Conservation (phyloP, 2,888 invertebrate species). For the Hemithea aestivaria region DNA sequence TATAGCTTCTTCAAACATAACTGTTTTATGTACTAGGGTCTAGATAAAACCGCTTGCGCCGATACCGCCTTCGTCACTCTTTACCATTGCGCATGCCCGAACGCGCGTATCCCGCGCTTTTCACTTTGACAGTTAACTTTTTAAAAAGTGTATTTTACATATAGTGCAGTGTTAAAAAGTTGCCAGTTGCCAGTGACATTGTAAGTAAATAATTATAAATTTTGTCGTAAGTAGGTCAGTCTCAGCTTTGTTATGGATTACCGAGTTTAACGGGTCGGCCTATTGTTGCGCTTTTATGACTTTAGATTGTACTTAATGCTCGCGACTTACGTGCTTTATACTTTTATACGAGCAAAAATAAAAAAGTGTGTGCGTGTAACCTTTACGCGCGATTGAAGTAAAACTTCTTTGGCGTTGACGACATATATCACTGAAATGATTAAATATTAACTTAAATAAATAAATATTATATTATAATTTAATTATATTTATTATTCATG, state of each 20-base stretch:
- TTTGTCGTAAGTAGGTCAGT: conserved; percentile 50
- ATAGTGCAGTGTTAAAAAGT: conserved; percentile 48
- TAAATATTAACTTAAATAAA: too few species aligned
- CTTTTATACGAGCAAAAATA: too few species aligned
- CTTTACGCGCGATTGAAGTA: too few species aligned
- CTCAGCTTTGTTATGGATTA: conserved; percentile 36
- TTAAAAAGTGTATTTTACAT: conserved; percentile 34
- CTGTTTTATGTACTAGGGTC: conserved; percentile 56
- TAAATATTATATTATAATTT: too few species aligned
- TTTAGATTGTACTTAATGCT: conserved; percentile 21
- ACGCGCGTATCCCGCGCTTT: conserved; percentile 51
- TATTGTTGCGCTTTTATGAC: conserved; percentile 31
- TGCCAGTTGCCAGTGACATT: conserved; percentile 34
- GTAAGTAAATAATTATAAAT: conserved; percentile 55
- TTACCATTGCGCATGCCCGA: conserved; percentile 55
- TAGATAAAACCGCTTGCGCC: conserved; percentile 61
- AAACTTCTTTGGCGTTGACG: too few species aligned
- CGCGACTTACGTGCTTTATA: conserved; percentile 4
- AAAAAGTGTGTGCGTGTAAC: too few species aligned
- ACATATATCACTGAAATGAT: too few species aligned
- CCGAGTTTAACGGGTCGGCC: conserved; percentile 32
- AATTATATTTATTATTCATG: too few species aligned
- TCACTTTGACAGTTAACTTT: conserved; percentile 39
- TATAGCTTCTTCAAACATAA: conserved; percentile 62
- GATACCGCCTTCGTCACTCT: conserved; percentile 74